A percentile compares a stretch with the other conserved stretches of the same genome.
These are phyloP conservation scores for Neostethus bicornis DNA, from an alignment of 2,797 vertebrate genomes.

Conservation along the genomic window DNA sequence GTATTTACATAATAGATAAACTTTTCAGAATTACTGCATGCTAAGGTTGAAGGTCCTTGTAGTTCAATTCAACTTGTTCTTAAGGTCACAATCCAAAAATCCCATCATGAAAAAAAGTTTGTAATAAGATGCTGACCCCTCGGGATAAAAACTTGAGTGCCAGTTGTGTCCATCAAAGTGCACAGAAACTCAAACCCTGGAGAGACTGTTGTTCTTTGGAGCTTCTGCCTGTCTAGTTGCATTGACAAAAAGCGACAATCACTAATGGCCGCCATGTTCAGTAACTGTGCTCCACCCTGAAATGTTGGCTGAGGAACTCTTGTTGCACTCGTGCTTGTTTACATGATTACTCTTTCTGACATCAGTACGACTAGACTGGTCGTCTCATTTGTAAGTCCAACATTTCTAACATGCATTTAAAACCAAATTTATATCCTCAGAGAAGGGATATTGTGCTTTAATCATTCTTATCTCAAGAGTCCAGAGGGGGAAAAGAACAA, in stretches of 20 bases:
- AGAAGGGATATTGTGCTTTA: conserved; percentile 3
- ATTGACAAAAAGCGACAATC: conserved; percentile 51
- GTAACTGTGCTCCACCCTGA: conserved; percentile 34
- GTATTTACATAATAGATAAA: too few species aligned
- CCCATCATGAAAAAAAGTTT: conserved; percentile 1
- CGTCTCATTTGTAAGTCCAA: conserved; percentile 1
- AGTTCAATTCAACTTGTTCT: background rate
- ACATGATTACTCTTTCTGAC: conserved; percentile 4
- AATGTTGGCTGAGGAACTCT: conserved; percentile 10
- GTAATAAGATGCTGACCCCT: conserved; percentile 14
- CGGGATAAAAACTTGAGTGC: background rate
- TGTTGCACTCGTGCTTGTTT: conserved; percentile 1
- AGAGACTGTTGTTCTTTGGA: conserved; percentile 39
- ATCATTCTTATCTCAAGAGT: conserved; percentile 6
- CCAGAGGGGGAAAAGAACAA: conserved; percentile 5
- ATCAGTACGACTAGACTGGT: background rate
- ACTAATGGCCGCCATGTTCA: conserved; percentile 43
- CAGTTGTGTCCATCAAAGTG: conserved; percentile 3
- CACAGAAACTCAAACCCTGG: conserved; percentile 15
- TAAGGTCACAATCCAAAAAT: background rate
- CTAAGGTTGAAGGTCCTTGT: background rate
- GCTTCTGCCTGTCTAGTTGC: conserved; percentile 21
- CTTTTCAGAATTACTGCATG: too few species aligned
- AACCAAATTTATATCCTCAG: too few species aligned
- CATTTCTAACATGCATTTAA: background rate